Percentiles rank a stretch among this genome's conserved stretches.
Conservation (phyloP, 2,888 invertebrate species). For the Ctena decussata region DNA sequence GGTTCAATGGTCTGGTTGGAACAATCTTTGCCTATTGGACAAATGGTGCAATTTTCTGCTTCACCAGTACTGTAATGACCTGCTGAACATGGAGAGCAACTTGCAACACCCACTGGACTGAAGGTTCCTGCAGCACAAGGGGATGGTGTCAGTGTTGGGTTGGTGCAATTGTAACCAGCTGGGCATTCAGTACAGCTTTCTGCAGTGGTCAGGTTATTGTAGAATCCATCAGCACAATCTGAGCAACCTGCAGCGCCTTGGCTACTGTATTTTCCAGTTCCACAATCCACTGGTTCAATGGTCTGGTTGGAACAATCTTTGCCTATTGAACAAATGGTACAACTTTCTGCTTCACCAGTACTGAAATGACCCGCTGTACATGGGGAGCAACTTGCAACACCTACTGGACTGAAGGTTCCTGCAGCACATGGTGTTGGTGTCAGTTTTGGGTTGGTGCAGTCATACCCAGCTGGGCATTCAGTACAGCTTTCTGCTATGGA, state of each 20-base stretch:
- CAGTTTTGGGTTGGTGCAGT: constrained; percentile 21
- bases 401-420: constrained; percentile 78
- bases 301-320: constrained; percentile 55
- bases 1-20: constrained; percentile 44
- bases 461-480: constrained; percentile 38
- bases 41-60: constrained; percentile 31
- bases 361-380: constrained; percentile 70
- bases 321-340: constrained; percentile 66
- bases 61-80: constrained; percentile 44
- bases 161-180: constrained; percentile 32
- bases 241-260: background rate
- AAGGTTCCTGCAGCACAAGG: constrained; percentile 58
- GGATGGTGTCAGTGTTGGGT: background rate
- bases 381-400: constrained; percentile 72
- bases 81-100: constrained; percentile 35
- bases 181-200: constrained; percentile 66
- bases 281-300: constrained; percentile 40
- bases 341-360: constrained; percentile 8
- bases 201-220: constrained; percentile 40
- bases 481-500: constrained; percentile 47
- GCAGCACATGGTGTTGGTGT: constrained; percentile 73
- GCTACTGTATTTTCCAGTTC: constrained; percentile 19
- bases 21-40: constrained; percentile 63
- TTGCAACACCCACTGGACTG: constrained; percentile 49
- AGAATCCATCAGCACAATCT: constrained; percentile 47